Percentiles rank a stretch among this genome's conserved stretches.
These are phyloP conservation scores for Ormyrus rosae DNA, from an alignment of 2,888 invertebrate genomes.

Conservation along the genomic window DNA sequence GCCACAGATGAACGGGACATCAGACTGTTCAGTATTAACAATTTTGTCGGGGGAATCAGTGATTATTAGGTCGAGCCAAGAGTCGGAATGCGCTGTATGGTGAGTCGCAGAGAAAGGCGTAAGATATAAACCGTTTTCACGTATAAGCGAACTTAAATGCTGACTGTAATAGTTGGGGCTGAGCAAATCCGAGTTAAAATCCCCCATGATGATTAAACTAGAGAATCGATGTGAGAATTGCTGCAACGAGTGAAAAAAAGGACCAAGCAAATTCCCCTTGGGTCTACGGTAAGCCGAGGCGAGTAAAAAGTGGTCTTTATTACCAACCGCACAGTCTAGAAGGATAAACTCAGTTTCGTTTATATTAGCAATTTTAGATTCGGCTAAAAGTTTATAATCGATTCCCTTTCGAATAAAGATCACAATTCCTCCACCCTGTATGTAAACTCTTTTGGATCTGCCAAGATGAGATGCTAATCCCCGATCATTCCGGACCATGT, in stretches of 20 bases:
- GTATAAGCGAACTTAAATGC: not conserved
- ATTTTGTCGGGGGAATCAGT: not conserved
- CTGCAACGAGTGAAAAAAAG: not conserved
- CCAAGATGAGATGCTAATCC: not conserved
- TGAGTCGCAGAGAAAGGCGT: not conserved
- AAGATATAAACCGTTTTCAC: not conserved
- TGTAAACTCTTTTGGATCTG: not conserved
- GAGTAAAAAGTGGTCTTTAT: not conserved
- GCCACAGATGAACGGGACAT: not conserved
- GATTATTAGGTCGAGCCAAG: not conserved
- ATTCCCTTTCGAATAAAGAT: not conserved
- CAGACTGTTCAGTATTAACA: not conserved
- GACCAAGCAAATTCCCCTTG: not conserved
- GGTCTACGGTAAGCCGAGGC: not conserved
- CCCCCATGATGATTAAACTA: not conserved
- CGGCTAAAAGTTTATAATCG: not conserved
- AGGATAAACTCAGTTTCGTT: constrained; percentile 3
- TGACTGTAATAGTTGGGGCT: not conserved
- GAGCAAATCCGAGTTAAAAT: not conserved
- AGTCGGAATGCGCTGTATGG: not conserved
- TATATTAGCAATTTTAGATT: not conserved
- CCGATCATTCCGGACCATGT: not conserved
- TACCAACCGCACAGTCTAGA: not conserved
- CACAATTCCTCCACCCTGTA: not conserved
- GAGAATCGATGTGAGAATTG: not conserved